phyloP scores from a whole-genome alignment of 2,888 invertebrate species.

The Watsonalla cultraria region DNA sequence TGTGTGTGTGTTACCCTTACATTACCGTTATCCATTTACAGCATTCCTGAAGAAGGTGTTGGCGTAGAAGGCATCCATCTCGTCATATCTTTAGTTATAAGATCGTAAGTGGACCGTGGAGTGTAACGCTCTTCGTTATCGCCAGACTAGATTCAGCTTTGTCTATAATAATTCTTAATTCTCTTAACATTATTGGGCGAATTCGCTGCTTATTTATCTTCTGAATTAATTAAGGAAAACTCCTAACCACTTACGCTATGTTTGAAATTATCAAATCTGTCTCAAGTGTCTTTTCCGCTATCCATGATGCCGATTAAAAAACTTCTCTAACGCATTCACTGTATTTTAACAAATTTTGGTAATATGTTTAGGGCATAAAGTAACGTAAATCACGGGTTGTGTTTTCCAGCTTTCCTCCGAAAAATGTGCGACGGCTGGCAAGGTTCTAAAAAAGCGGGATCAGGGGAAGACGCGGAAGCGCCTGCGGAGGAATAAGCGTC shows the following conservation, averaged over 20 bases:
- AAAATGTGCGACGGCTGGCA: conserved; percentile 86
- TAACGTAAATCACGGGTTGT: conserved; percentile 2
- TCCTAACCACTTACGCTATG: no score
- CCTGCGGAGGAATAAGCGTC: conserved; percentile 55
- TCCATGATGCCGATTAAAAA: not conserved
- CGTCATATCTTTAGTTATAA: conserved; percentile 77
- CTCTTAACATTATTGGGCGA: conserved; percentile 15
- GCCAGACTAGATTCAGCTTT: conserved; percentile 15
- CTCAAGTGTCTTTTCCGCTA: not conserved
- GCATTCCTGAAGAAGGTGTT: conserved; percentile 90
- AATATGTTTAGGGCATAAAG: conserved; percentile 1
- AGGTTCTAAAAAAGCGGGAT: conserved; percentile 26
- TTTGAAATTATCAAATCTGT: not conserved
- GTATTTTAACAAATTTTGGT: not conserved
- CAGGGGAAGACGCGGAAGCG: conserved; percentile 36
- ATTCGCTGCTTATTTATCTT: not conserved
- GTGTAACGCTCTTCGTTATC: conserved; percentile 31
- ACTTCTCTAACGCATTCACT: conserved; percentile 4
- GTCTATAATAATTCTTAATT: conserved; percentile 19
- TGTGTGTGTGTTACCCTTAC: conserved; percentile 55
- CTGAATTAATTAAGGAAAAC: not conserved
- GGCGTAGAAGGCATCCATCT: conserved; percentile 75
- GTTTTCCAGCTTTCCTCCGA: conserved; percentile 88
- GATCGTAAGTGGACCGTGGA: conserved; percentile 71
- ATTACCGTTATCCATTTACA: conserved; percentile 77